These are phyloP conservation scores for Pollicipes pollicipes DNA, from an alignment of 1,140 invertebrate species.

Conservation along the genomic window DNA sequence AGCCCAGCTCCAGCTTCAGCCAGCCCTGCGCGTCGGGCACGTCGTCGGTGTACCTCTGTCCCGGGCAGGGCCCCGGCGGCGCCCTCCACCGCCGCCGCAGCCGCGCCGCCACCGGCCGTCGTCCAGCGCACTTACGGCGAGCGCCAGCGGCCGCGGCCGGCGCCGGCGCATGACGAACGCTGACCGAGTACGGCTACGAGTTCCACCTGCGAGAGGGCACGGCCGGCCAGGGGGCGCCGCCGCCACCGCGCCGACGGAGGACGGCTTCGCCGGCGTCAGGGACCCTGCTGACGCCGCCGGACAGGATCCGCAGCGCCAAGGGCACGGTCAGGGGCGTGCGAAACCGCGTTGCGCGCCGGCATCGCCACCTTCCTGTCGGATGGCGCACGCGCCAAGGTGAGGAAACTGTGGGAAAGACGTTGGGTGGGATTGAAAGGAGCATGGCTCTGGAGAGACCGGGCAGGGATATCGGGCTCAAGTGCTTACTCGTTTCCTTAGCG, in stretches of 20 bases:
- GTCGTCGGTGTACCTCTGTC: too few species aligned
- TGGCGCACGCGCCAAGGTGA: neutral
- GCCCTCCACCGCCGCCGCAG: too few species aligned
- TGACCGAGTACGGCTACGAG: slow-evolving; percentile 1
- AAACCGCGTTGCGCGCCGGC: slow-evolving; percentile 77
- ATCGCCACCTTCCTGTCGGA: slow-evolving; percentile 72
- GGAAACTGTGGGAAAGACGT: neutral
- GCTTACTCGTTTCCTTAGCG: too few species aligned
- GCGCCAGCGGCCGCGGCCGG: neutral
- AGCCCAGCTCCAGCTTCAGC: neutral
- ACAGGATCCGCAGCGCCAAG: slow-evolving; percentile 66
- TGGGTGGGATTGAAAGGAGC: neutral
- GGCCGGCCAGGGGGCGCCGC: slow-evolving; percentile 22
- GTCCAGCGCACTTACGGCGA: neutral
- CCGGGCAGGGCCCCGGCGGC: neutral
- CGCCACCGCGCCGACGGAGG: slow-evolving; percentile 32
- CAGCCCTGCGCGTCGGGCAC: neutral
- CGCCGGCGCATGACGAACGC: neutral
- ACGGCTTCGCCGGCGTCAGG: slow-evolving; percentile 60
- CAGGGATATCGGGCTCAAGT: too few species aligned
- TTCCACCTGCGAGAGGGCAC: slow-evolving; percentile 18
- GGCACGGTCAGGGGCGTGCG: slow-evolving; percentile 82
- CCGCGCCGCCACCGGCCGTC: too few species aligned
- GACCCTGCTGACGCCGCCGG: slow-evolving; percentile 42
- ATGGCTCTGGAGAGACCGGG: neutral